Percentiles rank a stretch among this genome's conserved stretches.
These are phyloP conservation scores for Enhydra lutris DNA, from an alignment of 2,113 vertebrate species.

Conservation along the genomic window DNA sequence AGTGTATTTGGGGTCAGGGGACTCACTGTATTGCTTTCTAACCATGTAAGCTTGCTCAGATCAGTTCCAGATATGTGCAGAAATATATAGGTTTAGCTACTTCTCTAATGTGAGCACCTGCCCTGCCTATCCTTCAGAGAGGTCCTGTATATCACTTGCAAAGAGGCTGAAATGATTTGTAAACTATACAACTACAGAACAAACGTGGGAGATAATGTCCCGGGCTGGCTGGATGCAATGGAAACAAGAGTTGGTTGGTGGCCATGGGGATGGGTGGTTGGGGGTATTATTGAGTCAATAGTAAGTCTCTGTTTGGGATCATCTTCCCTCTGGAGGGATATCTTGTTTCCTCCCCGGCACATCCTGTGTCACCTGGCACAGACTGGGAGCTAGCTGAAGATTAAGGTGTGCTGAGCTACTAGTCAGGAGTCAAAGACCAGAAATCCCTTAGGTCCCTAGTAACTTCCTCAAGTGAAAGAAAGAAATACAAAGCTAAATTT, in stretches of 20 bases:
- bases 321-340: neutral
- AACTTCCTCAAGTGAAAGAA: constrained; percentile 34
- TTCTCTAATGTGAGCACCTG: neutral
- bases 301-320: neutral
- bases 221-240: neutral
- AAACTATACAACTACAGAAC: neutral
- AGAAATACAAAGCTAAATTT: neutral
- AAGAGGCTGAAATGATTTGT: neutral
- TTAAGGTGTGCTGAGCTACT: neutral
- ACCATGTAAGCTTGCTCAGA: neutral
- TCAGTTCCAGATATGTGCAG: neutral
- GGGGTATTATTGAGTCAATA: neutral
- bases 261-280: neutral
- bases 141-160: neutral
- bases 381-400: neutral
- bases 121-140: neutral
- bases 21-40: neutral
- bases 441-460: neutral
- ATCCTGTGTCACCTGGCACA: neutral
- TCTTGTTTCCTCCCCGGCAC: neutral
- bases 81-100: neutral
- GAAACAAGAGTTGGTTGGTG: neutral
- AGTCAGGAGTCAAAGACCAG: neutral
- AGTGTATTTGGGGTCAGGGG: neutral
- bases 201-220: neutral